Evolutionary conservation across 1,140 invertebrate species (phyloP).

Genomic region (Conus betulinus): DNA sequence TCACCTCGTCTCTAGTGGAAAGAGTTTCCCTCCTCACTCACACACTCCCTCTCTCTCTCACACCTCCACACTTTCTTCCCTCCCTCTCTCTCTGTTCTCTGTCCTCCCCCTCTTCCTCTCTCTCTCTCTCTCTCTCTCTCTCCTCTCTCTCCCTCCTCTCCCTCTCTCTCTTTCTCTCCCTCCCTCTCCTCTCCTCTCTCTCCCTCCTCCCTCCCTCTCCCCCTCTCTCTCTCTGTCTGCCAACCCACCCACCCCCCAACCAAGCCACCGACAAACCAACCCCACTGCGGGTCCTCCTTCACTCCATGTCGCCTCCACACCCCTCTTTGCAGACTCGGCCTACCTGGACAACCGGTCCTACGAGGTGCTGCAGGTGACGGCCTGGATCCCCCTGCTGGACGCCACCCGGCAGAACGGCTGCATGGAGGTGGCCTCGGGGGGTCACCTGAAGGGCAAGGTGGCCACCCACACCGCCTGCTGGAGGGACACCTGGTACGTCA

Average conservation of each 20-base stretch:
- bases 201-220: not conserved
- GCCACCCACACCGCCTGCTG: conserved; percentile 69
- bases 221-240: not conserved
- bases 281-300: too few relatives aligned
- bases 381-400: conserved; percentile 72
- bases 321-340: conserved; percentile 60
- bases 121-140: too few relatives aligned
- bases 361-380: conserved; percentile 63
- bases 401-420: conserved; percentile 69
- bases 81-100: not conserved
- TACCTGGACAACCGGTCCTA: conserved; percentile 68
- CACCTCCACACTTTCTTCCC: not conserved
- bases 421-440: conserved; percentile 64
- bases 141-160: too few relatives aligned
- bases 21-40: too few relatives aligned
- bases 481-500: conserved; percentile 71
- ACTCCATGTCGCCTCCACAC: too few relatives aligned
- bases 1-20: not conserved
- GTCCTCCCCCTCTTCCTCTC: not conserved
- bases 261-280: too few relatives aligned
- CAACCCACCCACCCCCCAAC: not conserved
- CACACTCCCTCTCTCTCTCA: too few relatives aligned
- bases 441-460: conserved; percentile 66
- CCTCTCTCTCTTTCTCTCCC: too few relatives aligned
- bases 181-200: not conserved